These are phyloP conservation scores for Petrocephalus sullivani DNA, from an alignment of 2,797 vertebrate genomes.

Conservation along the genomic window DNA sequence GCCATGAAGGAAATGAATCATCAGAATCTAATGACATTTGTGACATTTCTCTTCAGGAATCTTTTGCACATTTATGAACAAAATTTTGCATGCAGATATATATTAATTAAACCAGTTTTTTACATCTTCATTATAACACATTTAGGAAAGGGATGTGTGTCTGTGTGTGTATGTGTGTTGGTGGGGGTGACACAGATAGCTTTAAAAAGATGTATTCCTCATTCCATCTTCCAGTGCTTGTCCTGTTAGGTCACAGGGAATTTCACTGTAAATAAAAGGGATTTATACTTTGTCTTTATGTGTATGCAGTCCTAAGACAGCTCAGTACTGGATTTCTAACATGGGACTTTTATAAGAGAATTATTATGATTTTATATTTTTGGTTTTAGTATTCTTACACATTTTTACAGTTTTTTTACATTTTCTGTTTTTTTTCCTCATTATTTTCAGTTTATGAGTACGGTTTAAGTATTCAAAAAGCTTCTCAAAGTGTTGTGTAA, in stretches of 20 bases:
- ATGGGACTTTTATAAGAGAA: neutral
- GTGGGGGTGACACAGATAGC: neutral
- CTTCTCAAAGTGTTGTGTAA: neutral
- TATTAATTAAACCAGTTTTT: no score
- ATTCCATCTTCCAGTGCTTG: neutral
- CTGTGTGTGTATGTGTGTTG: neutral
- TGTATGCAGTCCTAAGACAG: no score
- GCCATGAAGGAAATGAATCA: conserved; percentile 34
- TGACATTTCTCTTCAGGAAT: neutral
- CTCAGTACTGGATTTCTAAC: neutral
- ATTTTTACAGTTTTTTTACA: no score
- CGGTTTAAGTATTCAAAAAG: neutral
- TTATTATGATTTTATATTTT: neutral
- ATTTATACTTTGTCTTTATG: neutral
- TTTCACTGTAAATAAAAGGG: neutral
- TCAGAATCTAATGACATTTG: conserved; percentile 10
- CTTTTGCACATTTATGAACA: neutral
- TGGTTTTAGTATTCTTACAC: no score
- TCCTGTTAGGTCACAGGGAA: neutral
- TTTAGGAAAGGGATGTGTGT: no score
- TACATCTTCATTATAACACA: no score
- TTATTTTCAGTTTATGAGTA: neutral
- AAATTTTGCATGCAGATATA: neutral
- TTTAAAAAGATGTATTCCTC: neutral
- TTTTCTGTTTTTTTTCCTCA: neutral